A percentile compares a stretch with the other conserved stretches of the same genome.
These are phyloP conservation scores for Characodon lateralis DNA, from an alignment of 2,797 vertebrate species.

Conservation along the genomic window DNA sequence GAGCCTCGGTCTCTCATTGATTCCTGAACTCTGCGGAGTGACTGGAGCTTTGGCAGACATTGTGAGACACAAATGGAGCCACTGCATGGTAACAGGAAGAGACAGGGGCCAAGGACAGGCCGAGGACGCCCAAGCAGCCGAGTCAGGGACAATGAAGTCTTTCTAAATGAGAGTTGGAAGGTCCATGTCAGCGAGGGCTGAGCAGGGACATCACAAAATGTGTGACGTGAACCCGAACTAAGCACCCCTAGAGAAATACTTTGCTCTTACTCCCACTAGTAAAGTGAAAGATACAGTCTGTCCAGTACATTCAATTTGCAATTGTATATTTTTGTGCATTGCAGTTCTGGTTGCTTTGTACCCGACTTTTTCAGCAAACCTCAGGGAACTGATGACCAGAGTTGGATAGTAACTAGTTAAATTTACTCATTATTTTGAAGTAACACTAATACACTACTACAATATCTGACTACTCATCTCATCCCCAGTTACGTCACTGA, in stretches of 20 bases:
- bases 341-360: not conserved
- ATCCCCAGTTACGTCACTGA: too few species aligned
- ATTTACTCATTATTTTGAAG: too few species aligned
- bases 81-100: conserved; percentile 72
- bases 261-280: conserved; percentile 21
- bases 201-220: conserved; percentile 40
- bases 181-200: conserved; percentile 58
- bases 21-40: conserved; percentile 57
- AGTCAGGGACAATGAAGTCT: conserved; percentile 55
- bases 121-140: conserved; percentile 66
- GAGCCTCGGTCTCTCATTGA: conserved; percentile 76
- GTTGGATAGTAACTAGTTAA: too few species aligned
- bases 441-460: too few species aligned
- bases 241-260: conserved; percentile 38
- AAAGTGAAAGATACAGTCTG: conserved; percentile 16
- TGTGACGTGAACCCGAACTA: conserved; percentile 64
- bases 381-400: too few species aligned
- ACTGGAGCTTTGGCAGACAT: conserved; percentile 58
- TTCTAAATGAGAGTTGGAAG: conserved; percentile 62
- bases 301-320: conserved; percentile 11
- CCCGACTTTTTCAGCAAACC: too few species aligned
- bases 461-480: too few species aligned
- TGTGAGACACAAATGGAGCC: conserved; percentile 71
- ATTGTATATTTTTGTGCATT: conserved; percentile 26
- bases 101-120: conserved; percentile 76